phyloP scores from a whole-genome alignment of 2,888 invertebrate species.

The Tuta absoluta region DNA sequence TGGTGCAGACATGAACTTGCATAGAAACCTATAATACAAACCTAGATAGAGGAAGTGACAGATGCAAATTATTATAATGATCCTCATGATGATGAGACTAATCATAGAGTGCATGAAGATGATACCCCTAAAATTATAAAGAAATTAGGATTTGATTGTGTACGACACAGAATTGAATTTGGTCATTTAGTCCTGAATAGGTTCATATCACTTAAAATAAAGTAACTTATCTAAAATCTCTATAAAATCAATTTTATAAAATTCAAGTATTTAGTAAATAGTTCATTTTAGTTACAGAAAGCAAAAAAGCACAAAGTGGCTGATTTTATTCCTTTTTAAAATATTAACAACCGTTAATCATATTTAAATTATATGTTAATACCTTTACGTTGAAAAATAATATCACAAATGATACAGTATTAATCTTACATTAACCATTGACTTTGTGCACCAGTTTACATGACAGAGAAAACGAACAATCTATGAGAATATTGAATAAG shows the following conservation, averaged over 20 bases:
- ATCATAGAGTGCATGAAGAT: constrained; percentile 5
- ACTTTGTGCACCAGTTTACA: constrained; percentile 41
- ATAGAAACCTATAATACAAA: constrained; percentile 26
- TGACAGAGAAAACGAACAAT: constrained; percentile 40
- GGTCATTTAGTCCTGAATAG: too few relatives aligned
- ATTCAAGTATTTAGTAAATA: too few relatives aligned
- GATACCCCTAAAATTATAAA: not conserved
- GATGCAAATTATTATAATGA: constrained; percentile 24
- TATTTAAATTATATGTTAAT: too few relatives aligned
- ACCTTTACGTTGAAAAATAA: too few relatives aligned
- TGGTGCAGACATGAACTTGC: constrained; percentile 9
- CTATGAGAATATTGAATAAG: constrained; percentile 37
- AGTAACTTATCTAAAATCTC: too few relatives aligned
- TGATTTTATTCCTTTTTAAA: too few relatives aligned
- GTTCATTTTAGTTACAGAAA: too few relatives aligned
- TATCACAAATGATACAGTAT: not conserved
- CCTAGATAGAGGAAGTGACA: constrained; percentile 11
- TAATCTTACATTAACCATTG: constrained; percentile 21
- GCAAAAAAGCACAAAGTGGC: too few relatives aligned
- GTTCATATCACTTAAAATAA: too few relatives aligned
- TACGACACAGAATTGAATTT: not conserved
- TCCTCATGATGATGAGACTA: constrained; percentile 15
- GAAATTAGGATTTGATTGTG: not conserved
- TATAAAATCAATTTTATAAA: too few relatives aligned
- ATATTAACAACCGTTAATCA: too few relatives aligned